These are phyloP conservation scores for Linnaemya vulpina DNA, from an alignment of 2,888 invertebrate species.

Conservation along the genomic window DNA sequence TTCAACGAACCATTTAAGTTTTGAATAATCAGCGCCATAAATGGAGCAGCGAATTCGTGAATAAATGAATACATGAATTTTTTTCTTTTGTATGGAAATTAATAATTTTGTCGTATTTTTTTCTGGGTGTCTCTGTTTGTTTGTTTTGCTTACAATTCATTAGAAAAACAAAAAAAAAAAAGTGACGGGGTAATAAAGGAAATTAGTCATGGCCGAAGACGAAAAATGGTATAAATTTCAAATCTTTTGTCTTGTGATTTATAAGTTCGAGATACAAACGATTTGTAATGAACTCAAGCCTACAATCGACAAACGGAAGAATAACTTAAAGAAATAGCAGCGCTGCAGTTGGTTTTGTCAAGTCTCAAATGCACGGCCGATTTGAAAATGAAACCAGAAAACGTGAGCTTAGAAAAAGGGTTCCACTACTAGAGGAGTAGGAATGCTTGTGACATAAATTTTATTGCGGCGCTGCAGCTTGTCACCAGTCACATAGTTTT, in stretches of 20 bases:
- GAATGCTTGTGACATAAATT: too few species aligned
- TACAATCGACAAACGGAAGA: conserved; percentile 40
- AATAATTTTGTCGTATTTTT: conserved; percentile 29
- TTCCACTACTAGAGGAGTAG: too few species aligned
- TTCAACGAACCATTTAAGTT: conserved; percentile 69
- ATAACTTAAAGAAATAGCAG: background rate
- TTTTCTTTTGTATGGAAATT: conserved; percentile 10
- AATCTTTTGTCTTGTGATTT: conserved; percentile 57
- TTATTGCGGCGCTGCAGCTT: too few species aligned
- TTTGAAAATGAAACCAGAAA: too few species aligned
- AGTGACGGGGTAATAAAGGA: conserved; percentile 24
- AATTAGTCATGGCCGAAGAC: conserved; percentile 66
- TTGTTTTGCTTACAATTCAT: conserved; percentile 35
- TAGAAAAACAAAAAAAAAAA: conserved; percentile 53
- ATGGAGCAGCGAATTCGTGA: conserved; percentile 71
- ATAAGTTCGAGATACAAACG: conserved; percentile 53
- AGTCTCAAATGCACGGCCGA: too few species aligned
- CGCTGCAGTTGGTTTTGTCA: background rate
- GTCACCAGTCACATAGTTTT: too few species aligned
- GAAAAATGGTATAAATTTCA: conserved; percentile 33
- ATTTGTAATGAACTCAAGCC: conserved; percentile 62
- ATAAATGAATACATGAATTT: conserved; percentile 34
- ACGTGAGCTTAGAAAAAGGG: too few species aligned
- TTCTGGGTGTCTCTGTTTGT: conserved; percentile 22
- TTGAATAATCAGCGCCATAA: conserved; percentile 72